phyloP scores from a whole-genome alignment of 53 echinoderm and acorn worm species.

The Patiria pectinifera region DNA sequence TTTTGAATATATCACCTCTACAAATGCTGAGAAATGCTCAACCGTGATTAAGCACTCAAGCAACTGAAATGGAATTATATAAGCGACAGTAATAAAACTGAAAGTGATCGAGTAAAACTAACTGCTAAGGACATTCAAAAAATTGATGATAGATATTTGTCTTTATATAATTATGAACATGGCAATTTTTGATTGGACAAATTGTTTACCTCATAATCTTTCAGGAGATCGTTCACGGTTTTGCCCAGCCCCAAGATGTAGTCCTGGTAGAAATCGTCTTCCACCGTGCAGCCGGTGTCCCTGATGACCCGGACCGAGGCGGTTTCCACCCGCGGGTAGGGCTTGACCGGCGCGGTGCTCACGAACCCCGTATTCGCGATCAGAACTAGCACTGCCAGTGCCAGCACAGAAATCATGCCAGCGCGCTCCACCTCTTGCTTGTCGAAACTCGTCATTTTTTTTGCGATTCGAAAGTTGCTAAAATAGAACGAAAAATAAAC shows the following conservation, averaged over 20 bases:
- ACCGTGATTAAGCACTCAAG: too few species aligned
- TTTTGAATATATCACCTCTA: too few species aligned
- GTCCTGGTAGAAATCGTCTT: conserved; percentile 18
- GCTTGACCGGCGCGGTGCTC: not conserved
- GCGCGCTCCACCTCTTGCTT: not conserved
- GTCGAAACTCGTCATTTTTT: not conserved
- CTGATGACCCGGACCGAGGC: not conserved
- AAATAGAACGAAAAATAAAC: not conserved
- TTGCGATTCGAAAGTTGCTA: not conserved
- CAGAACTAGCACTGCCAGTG: not conserved
- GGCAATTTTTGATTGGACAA: not conserved
- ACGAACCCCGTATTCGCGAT: not conserved
- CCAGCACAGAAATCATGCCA: not conserved
- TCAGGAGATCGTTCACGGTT: not conserved
- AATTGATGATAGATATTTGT: too few species aligned
- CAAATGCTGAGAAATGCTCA: too few species aligned
- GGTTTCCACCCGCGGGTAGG: not conserved
- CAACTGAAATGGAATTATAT: too few species aligned
- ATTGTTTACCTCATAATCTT: conserved; percentile 22
- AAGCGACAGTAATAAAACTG: too few species aligned
- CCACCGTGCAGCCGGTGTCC: conserved; percentile 10
- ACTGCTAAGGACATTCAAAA: too few species aligned
- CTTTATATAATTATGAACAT: too few species aligned
- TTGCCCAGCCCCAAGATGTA: conserved; percentile 40
- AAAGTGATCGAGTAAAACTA: too few species aligned